Percentiles rank a stretch among this genome's conserved stretches.
These are phyloP conservation scores for Tenualosa ilisha DNA, from an alignment of 2,797 vertebrate genomes.

Conservation along the genomic window DNA sequence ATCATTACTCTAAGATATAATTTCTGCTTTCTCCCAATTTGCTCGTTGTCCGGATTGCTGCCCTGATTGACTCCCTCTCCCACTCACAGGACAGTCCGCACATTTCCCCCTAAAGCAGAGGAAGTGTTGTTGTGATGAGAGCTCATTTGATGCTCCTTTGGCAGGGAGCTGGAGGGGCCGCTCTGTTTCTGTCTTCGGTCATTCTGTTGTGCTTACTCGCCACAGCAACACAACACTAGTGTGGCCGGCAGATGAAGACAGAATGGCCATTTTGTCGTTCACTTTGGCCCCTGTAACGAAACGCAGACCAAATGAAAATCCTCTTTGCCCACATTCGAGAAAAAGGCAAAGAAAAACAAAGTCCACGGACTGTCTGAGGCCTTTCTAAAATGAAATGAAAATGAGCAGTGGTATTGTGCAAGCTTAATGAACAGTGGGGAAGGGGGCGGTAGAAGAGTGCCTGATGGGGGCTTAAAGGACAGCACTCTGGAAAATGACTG, in stretches of 20 bases:
- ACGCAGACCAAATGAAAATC: not conserved
- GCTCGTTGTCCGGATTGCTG: not conserved
- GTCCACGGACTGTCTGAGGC: slow-evolving; percentile 57
- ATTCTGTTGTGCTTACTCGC: not conserved
- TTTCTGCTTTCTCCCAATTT: not conserved
- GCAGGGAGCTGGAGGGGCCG: not conserved
- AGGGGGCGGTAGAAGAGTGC: slow-evolving; percentile 22
- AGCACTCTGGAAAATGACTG: slow-evolving; percentile 63
- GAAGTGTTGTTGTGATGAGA: not conserved
- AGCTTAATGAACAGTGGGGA: slow-evolving; percentile 48
- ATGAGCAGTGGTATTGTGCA: slow-evolving; percentile 58
- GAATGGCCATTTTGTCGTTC: not conserved
- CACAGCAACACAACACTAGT: not conserved
- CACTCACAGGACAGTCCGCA: not conserved
- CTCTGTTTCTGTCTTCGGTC: not conserved
- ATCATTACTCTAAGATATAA: not conserved
- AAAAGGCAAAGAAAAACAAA: slow-evolving; percentile 20
- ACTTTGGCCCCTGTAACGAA: not conserved
- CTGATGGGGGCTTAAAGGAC: slow-evolving; percentile 52
- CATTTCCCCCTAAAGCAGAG: not conserved
- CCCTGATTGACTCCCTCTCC: not conserved
- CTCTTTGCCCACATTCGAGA: not conserved
- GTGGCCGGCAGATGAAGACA: not conserved
- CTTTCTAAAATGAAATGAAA: slow-evolving; percentile 76
- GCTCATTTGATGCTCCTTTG: not conserved